Evolutionary conservation across 2,797 vertebrate genomes (phyloP).

Genomic region (Rhynchotus rufescens): DNA sequence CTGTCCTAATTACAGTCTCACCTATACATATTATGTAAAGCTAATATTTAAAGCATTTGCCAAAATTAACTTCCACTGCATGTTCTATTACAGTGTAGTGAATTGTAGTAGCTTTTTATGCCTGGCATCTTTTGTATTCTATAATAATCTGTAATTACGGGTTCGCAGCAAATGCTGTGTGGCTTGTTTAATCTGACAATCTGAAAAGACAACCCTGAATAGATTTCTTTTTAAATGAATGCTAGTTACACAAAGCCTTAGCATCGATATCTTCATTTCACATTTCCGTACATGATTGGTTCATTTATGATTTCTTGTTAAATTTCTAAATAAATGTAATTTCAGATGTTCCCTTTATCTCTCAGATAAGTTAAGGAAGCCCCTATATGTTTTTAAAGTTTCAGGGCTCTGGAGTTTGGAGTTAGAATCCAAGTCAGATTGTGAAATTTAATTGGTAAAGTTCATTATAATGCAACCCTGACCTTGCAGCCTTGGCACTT

Average conservation of each 20-base stretch:
- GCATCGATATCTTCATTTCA: slow-evolving; percentile 77
- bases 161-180: slow-evolving; percentile 81
- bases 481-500: slow-evolving; percentile 32
- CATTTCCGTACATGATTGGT: slow-evolving; percentile 66
- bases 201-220: slow-evolving; percentile 85
- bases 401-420: slow-evolving; percentile 33
- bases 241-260: slow-evolving; percentile 73
- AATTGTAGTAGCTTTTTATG: slow-evolving; percentile 82
- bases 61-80: slow-evolving; percentile 84
- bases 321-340: slow-evolving; percentile 72
- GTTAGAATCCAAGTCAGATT: neutral
- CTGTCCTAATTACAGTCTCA: slow-evolving; percentile 85
- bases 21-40: slow-evolving; percentile 84
- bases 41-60: slow-evolving; percentile 86
- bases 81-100: slow-evolving; percentile 80
- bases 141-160: slow-evolving; percentile 86
- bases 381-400: slow-evolving; percentile 11
- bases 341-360: slow-evolving; percentile 37
- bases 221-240: slow-evolving; percentile 79
- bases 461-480: slow-evolving; percentile 17
- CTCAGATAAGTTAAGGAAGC: slow-evolving; percentile 17
- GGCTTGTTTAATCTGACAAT: slow-evolving; percentile 84
- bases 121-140: slow-evolving; percentile 81
- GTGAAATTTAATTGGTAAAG: slow-evolving; percentile 34
- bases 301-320: slow-evolving; percentile 74